Percentiles rank a stretch among this genome's conserved stretches.
Evolutionary conservation across 2,113 vertebrate genomes (phyloP).

Genomic region (Oostethus manadensis): DNA sequence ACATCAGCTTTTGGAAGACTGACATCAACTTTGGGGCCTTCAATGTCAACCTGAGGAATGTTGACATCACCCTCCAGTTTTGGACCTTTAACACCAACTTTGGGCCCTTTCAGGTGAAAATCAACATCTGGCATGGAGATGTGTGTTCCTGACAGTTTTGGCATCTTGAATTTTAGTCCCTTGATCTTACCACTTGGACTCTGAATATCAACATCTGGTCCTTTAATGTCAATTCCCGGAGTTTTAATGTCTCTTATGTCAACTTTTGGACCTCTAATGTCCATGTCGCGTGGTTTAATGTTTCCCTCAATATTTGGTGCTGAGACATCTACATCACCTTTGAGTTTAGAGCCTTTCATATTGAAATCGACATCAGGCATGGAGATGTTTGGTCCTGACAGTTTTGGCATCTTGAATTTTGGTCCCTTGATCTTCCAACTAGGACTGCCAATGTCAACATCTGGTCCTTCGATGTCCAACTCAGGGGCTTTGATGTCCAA

Average conservation of each 20-base stretch:
- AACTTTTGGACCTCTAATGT: constrained; percentile 16
- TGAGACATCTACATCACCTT: constrained; percentile 21
- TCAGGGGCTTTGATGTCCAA: constrained; percentile 3
- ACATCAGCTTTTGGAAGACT: not conserved
- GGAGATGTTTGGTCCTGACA: constrained; percentile 10
- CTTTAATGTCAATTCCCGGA: constrained; percentile 1
- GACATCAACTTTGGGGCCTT: constrained; percentile 11
- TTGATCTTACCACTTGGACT: constrained; percentile 3
- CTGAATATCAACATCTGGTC: constrained; percentile 2
- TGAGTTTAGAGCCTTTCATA: not conserved
- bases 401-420: constrained; percentile 8
- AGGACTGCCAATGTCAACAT: constrained; percentile 6
- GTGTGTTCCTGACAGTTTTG: constrained; percentile 24
- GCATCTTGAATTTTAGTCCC: constrained; percentile 57
- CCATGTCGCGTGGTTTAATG: not conserved
- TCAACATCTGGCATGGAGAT: not conserved
- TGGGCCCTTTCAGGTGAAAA: constrained; percentile 47
- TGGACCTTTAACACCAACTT: not conserved
- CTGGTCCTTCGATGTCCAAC: not conserved
- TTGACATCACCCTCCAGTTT: constrained; percentile 34
- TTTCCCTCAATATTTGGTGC: constrained; percentile 1
- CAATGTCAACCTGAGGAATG: not conserved
- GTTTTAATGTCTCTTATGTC: not conserved
- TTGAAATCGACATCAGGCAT: constrained; percentile 39
- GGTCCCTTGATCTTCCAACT: constrained; percentile 11